Evolutionary conservation across 2,888 invertebrate genomes (phyloP), one percentile per base, ranked within the genome.

Genomic region (Troilus luridus): DNA sequence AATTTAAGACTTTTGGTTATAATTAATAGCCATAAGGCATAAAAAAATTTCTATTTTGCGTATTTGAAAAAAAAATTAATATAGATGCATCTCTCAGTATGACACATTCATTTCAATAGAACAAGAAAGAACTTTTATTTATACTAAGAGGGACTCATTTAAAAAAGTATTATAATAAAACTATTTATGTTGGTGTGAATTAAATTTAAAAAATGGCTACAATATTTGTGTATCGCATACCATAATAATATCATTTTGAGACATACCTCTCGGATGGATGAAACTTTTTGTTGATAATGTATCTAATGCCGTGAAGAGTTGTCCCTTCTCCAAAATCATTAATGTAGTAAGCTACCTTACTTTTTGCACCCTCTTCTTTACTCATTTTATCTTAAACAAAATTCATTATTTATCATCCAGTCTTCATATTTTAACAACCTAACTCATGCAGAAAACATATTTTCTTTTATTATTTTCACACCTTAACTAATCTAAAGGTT

Each of bases 241-340:
- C n/a, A 7, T 60, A 21, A 11, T 88, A 64, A 88, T 27, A 64
- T 56, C 19, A 59, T 8, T 21, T 9, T 59, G 77, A 56, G 88
- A 93, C 93, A 93, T 93, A 95, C 95, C 95, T 94, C 93, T 95
- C 96, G 0, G 94, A 89, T 93, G 94, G 94, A 92, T 95, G 95
- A 24, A 95, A 93, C 17, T 94, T 93, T 0, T 94, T 93, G 0
- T 94, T 94, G 0, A 95, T 95, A n/a, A 93, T 92, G 90, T 95
- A 95, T 21, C 94, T 94, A 21, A 95, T 94, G 0, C 95, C 95
- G 92, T 95, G 95, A 10, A 95, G 94, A 17, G 94, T 94, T 11
- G 95, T 95, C 88, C 94, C 94, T 60, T 94, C 92, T 27, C 95
- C 95, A 92, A 95, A 95, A 10, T 95, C 94, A 85, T 92, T 92